These are phyloP conservation scores for Heliornis fulica DNA, from an alignment of 2,113 vertebrate genomes.

Conservation along the genomic window DNA sequence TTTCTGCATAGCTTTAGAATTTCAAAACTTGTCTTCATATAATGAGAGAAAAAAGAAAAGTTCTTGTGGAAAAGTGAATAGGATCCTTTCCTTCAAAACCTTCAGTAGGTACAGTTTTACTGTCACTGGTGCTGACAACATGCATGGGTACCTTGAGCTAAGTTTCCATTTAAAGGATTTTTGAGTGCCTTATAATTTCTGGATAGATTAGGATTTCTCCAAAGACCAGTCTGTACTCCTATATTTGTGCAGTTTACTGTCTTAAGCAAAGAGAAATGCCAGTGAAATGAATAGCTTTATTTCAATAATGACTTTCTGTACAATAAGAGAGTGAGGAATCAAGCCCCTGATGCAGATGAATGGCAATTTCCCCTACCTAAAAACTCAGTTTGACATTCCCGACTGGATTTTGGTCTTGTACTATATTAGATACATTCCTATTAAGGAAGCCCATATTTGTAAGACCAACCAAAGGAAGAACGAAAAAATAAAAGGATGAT, in stretches of 20 bases:
- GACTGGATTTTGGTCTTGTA: neutral
- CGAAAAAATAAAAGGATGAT: neutral
- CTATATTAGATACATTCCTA: neutral
- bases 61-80: neutral
- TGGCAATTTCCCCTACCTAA: neutral
- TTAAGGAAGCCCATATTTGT: neutral
- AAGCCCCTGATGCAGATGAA: neutral
- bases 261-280: neutral
- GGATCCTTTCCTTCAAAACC: neutral
- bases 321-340: neutral
- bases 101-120: neutral
- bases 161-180: accelerated
- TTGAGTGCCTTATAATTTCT: neutral
- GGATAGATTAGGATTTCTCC: neutral
- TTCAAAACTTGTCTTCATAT: neutral
- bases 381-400: neutral
- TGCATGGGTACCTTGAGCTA: neutral
- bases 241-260: neutral
- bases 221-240: neutral
- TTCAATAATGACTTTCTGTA: neutral
- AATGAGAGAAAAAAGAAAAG: neutral
- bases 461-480: neutral
- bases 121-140: neutral
- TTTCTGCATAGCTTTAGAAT: neutral
- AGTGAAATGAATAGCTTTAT: neutral